phyloP scores from a whole-genome alignment of 2,888 invertebrate genomes.

The Gortyna flavago region DNA sequence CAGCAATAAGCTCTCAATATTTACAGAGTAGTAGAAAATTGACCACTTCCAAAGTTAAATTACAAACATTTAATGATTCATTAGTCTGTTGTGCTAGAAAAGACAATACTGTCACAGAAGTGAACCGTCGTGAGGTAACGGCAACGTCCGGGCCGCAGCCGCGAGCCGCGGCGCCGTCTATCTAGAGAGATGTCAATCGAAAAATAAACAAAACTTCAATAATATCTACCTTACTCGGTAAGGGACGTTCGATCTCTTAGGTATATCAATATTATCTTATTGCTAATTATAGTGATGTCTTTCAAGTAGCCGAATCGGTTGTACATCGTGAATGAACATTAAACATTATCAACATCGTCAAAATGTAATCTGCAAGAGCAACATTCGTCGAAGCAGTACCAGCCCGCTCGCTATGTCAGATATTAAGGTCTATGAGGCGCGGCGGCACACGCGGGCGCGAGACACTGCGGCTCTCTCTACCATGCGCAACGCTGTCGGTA shows the following conservation, averaged over 20 bases:
- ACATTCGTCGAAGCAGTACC: constrained; percentile 86
- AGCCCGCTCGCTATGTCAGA: constrained; percentile 83
- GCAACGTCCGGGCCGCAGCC: constrained; percentile 53
- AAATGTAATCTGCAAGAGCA: constrained; percentile 83
- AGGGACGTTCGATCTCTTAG: constrained; percentile 90
- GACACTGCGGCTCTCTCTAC: background rate
- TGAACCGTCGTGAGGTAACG: constrained; percentile 68
- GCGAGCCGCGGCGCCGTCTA: constrained; percentile 72
- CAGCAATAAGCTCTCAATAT: constrained; percentile 89
- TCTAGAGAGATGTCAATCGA: constrained; percentile 86
- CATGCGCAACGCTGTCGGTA: constrained; percentile 15
- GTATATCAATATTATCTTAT: constrained; percentile 89
- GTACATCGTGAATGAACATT: constrained; percentile 77
- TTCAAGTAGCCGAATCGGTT: constrained; percentile 85
- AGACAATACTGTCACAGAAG: constrained; percentile 82
- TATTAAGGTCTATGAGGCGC: constrained; percentile 49
- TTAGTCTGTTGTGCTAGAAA: constrained; percentile 86
- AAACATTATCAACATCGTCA: constrained; percentile 76
- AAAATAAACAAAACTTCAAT: constrained; percentile 86
- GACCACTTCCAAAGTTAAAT: constrained; percentile 88
- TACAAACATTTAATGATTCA: constrained; percentile 85
- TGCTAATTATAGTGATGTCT: constrained; percentile 87
- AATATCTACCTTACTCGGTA: constrained; percentile 90
- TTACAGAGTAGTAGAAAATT: constrained; percentile 90
- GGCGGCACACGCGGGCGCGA: constrained; percentile 39